Percentiles rank a stretch among this genome's conserved stretches.
Conservation (phyloP, 2,888 invertebrate genomes). For the Papilio elwesi region DNA sequence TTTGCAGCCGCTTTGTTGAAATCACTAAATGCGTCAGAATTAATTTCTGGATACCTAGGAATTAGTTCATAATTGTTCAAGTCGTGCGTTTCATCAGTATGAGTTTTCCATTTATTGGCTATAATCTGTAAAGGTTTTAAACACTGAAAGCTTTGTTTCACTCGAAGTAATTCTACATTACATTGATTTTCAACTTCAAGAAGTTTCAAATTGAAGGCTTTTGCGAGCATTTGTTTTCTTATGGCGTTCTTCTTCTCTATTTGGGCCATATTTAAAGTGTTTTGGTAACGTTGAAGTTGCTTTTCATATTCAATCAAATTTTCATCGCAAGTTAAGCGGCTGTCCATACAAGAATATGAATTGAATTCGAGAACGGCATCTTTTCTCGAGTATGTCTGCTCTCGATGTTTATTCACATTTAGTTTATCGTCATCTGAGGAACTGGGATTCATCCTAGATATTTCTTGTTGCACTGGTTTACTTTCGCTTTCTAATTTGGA, state of each 20-base stretch:
- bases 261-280: conserved; percentile 75
- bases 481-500: conserved; percentile 62
- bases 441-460: conserved; percentile 41
- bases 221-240: conserved; percentile 76
- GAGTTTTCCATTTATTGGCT: conserved; percentile 70
- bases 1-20: conserved; percentile 54
- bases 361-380: conserved; percentile 48
- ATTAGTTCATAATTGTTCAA: conserved; percentile 66
- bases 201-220: conserved; percentile 73
- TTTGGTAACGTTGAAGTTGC: conserved; percentile 75
- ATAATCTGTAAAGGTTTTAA: conserved; percentile 74
- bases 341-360: conserved; percentile 64
- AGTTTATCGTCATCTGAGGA: conserved; percentile 44
- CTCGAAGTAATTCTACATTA: conserved; percentile 73
- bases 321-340: conserved; percentile 68
- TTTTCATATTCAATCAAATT: conserved; percentile 76
- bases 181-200: conserved; percentile 80
- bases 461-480: conserved; percentile 44
- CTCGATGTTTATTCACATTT: conserved; percentile 44
- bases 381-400: conserved; percentile 16
- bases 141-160: conserved; percentile 78
- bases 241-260: conserved; percentile 78
- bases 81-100: conserved; percentile 58
- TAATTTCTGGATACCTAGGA: conserved; percentile 68
- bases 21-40: conserved; percentile 56